Conservation (phyloP, 2,113 vertebrate genomes). For the Neolamprologus modestus region DNA sequence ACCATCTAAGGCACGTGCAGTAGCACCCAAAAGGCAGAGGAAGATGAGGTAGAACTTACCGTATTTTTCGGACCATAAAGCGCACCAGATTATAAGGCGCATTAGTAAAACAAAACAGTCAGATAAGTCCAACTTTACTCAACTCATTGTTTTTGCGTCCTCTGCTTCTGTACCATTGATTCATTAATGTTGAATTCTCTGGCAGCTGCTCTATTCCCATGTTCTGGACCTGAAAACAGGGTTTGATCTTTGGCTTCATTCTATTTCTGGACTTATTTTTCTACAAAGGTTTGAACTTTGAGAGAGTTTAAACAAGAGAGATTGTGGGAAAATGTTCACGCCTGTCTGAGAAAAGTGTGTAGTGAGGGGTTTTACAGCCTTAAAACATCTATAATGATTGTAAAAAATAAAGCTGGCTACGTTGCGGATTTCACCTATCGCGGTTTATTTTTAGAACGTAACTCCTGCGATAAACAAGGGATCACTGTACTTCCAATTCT, state of each 20-base stretch:
- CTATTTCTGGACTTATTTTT: not conserved
- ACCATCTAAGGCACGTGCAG: not conserved
- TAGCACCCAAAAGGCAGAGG: not conserved
- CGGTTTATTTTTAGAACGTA: not conserved
- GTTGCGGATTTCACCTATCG: accelerated
- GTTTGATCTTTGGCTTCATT: not conserved
- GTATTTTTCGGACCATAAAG: accelerated
- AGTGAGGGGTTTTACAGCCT: not conserved
- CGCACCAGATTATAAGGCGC: not conserved
- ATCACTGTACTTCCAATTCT: not conserved
- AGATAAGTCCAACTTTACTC: not conserved
- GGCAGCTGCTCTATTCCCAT: not conserved
- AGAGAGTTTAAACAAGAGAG: not conserved
- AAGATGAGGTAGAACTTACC: not conserved
- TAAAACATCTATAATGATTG: not conserved
- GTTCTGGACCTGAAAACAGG: not conserved
- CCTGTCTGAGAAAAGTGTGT: not conserved
- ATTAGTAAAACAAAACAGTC: not conserved
- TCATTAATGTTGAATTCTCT: not conserved
- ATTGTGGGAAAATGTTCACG: not conserved
- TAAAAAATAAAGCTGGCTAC: not conserved
- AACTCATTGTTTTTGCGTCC: not conserved
- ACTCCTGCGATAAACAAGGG: not conserved
- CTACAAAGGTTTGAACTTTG: not conserved
- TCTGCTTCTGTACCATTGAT: not conserved